These are phyloP conservation scores for Propsilocerus akamusi DNA, from an alignment of 1,140 invertebrate species.

Conservation along the genomic window DNA sequence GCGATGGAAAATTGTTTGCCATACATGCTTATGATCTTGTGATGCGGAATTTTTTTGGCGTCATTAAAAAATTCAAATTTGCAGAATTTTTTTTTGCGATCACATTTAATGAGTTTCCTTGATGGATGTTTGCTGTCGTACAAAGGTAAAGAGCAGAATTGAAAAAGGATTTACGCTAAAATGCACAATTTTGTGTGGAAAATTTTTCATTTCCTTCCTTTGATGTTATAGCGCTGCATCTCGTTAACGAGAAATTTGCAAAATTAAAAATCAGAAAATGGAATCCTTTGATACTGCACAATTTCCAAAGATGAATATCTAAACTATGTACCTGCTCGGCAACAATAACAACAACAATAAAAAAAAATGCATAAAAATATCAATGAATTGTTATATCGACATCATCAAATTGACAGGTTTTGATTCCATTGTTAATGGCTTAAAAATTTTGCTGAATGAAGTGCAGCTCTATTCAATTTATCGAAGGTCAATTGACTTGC, in stretches of 20 bases:
- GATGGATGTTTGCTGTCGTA: background rate
- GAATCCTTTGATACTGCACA: background rate
- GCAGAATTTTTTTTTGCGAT: background rate
- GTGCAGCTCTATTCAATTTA: too few relatives aligned
- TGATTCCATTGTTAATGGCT: too few relatives aligned
- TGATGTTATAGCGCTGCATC: background rate
- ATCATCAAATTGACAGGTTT: too few relatives aligned
- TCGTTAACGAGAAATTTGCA: too few relatives aligned
- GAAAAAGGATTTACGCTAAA: background rate
- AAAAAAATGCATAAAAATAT: too few relatives aligned
- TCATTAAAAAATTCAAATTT: background rate
- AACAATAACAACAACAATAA: too few relatives aligned
- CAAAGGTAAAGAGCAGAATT: background rate
- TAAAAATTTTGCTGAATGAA: too few relatives aligned
- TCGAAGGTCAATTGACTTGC: too few relatives aligned
- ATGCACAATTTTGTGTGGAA: background rate
- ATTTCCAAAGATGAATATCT: background rate
- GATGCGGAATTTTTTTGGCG: background rate
- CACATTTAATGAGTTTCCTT: constrained; percentile 1
- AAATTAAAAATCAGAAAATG: too few relatives aligned
- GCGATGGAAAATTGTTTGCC: background rate
- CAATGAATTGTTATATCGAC: too few relatives aligned
- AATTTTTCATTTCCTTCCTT: background rate
- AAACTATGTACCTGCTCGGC: background rate
- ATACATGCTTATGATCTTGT: background rate